Conservation (phyloP, 2,113 vertebrate species). For the Melanotaenia duboulayi region DNA sequence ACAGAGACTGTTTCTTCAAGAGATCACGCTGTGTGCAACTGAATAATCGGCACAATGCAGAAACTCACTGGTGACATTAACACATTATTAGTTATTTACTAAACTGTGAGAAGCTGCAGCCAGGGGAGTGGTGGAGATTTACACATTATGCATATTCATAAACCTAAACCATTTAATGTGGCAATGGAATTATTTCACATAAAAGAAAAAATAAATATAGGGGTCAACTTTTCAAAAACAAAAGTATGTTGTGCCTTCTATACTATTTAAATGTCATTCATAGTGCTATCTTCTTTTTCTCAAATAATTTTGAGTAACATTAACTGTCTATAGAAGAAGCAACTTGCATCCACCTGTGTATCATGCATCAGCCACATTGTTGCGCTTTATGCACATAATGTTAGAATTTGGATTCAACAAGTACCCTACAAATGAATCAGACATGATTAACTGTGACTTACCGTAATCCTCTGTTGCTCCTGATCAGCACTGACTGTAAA, state of each 20-base stretch:
- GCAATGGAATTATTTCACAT: background rate
- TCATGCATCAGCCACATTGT: background rate
- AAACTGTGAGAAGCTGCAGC: too few species aligned
- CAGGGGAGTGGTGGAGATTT: too few species aligned
- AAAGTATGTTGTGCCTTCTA: too few species aligned
- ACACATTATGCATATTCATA: background rate
- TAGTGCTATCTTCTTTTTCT: background rate
- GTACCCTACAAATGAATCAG: background rate
- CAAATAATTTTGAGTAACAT: background rate
- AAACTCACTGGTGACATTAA: too few species aligned
- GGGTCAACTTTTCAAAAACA: too few species aligned
- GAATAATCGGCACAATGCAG: too few species aligned
- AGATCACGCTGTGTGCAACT: too few species aligned
- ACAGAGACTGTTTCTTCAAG: too few species aligned
- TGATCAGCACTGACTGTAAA: slow-evolving; percentile 55
- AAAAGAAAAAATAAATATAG: background rate
- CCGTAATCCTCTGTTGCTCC: slow-evolving; percentile 57
- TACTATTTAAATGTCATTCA: too few species aligned
- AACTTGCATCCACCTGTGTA: background rate
- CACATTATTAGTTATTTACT: too few species aligned
- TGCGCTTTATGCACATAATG: background rate
- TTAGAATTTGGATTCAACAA: background rate
- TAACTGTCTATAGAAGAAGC: background rate
- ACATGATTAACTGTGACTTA: slow-evolving; percentile 58
- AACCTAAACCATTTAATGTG: background rate